Evolutionary conservation across 2,888 invertebrate genomes (phyloP).

Genomic region (Epinotia ramella): DNA sequence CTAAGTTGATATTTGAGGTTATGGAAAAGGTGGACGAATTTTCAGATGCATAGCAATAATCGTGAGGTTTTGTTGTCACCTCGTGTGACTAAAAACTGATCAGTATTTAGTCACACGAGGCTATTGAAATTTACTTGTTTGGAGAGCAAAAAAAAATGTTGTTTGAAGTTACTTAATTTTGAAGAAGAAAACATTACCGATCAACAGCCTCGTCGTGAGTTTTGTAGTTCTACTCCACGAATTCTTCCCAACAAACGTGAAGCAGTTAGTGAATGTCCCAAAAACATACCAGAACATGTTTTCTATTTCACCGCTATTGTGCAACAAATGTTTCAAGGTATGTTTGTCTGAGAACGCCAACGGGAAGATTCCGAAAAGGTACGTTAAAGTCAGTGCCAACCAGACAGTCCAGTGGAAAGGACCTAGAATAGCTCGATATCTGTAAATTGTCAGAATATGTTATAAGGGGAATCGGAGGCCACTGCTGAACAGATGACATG

Average conservation of each 20-base stretch:
- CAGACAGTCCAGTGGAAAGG: constrained; percentile 94
- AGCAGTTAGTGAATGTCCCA: constrained; percentile 93
- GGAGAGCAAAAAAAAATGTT: too few species aligned
- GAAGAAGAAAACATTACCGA: constrained; percentile 79
- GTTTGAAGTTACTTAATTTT: too few species aligned
- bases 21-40: too few species aligned
- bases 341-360: constrained; percentile 90
- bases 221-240: constrained; percentile 90
- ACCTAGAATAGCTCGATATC: constrained; percentile 93
- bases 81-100: too few species aligned
- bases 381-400: constrained; percentile 89
- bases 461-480: not conserved
- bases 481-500: not conserved
- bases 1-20: too few species aligned
- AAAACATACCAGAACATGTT: constrained; percentile 96
- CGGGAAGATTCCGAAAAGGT: constrained; percentile 90
- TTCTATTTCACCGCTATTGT: constrained; percentile 90
- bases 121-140: too few species aligned
- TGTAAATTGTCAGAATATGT: constrained; percentile 61
- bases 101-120: too few species aligned
- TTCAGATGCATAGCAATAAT: too few species aligned
- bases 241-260: constrained; percentile 88
- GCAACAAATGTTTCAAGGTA: constrained; percentile 87
- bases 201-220: constrained; percentile 88
- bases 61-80: too few species aligned